Percentiles rank a stretch among this genome's conserved stretches.
phyloP scores from a whole-genome alignment of 30 jellyfish, hydroid and myxozoan species.

The Chironex yamaguchii region DNA sequence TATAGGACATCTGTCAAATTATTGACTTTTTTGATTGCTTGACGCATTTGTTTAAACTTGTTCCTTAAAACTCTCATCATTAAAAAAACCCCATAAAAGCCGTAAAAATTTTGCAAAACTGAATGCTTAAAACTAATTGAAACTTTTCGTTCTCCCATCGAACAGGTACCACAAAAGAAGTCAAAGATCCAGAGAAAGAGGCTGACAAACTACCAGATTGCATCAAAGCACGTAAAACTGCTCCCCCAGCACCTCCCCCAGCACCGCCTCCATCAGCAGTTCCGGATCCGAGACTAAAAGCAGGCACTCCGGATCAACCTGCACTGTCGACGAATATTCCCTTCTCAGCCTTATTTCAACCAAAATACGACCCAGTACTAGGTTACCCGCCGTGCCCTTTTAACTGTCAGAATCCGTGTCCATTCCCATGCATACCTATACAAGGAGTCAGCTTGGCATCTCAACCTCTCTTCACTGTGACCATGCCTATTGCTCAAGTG shows the following conservation, averaged over 20 bases:
- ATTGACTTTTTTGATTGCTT: not conserved
- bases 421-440: constrained; percentile 40
- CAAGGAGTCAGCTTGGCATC: not conserved
- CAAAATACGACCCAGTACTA: constrained; percentile 85
- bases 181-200: constrained; percentile 77
- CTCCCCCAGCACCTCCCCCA: constrained; percentile 89
- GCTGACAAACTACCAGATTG: constrained; percentile 78
- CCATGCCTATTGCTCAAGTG: constrained; percentile 4
- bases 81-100: no score
- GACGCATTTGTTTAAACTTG: no score
- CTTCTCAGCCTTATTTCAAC: constrained; percentile 28
- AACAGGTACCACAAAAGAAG: constrained; percentile 80
- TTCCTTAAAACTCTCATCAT: no score
- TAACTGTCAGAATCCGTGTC: constrained; percentile 55
- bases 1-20: no score
- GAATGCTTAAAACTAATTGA: no score
- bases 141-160: no score
- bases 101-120: no score
- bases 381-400: constrained; percentile 84
- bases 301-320: constrained; percentile 20
- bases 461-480: constrained; percentile 4
- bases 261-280: constrained; percentile 81
- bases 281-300: constrained; percentile 85
- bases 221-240: constrained; percentile 72
- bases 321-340: not conserved